Evolutionary conservation across 1,140 invertebrate species (phyloP).

Genomic region (Calosoma granatense): DNA sequence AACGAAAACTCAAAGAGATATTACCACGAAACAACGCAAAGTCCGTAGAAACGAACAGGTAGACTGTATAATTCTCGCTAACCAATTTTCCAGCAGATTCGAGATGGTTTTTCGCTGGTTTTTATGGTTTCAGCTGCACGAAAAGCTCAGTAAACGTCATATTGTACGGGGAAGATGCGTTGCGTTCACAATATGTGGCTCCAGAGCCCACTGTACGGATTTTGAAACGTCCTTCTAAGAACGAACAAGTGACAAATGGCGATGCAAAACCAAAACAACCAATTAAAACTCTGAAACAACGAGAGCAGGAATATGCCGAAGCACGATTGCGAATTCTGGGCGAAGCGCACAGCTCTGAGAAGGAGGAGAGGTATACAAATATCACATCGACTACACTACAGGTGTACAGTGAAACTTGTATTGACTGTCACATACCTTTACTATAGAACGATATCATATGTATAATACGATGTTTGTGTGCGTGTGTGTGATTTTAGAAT

Average conservation of each 20-base stretch:
- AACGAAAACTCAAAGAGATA: constrained; percentile 30
- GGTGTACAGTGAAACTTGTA: not conserved
- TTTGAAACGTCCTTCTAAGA: constrained; percentile 57
- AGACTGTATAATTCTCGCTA: constrained; percentile 9
- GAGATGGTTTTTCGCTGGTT: constrained; percentile 9
- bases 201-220: constrained; percentile 73
- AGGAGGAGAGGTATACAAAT: constrained; percentile 55
- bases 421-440: not conserved
- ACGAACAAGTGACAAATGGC: constrained; percentile 42
- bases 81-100: not conserved
- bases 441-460: not conserved
- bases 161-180: constrained; percentile 31
- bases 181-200: constrained; percentile 38
- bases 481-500: constrained; percentile 21
- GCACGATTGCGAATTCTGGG: constrained; percentile 74
- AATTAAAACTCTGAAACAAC: constrained; percentile 73
- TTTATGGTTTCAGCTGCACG: constrained; percentile 20
- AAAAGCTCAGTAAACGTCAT: constrained; percentile 28
- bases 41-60: constrained; percentile 26
- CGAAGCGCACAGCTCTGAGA: constrained; percentile 65
- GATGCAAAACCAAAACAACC: constrained; percentile 59
- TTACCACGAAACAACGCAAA: constrained; percentile 23
- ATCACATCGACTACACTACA: constrained; percentile 28
- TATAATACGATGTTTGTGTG: not conserved
- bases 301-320: constrained; percentile 80